phyloP scores from a whole-genome alignment of 1,140 invertebrate species.

The Physella acuta region DNA sequence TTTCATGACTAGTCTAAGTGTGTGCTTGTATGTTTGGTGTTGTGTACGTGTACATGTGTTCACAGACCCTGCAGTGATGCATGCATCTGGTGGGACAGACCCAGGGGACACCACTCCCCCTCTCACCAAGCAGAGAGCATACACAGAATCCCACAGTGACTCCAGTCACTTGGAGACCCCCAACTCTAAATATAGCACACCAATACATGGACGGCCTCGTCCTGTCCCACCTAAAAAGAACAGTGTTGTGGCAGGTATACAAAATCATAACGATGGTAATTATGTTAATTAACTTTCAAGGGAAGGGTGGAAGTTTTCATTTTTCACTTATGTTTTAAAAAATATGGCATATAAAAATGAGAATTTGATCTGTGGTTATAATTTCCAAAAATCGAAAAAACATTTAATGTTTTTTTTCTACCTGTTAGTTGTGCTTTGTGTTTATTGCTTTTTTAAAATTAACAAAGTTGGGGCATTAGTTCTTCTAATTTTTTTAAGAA shows the following conservation, averaged over 20 bases:
- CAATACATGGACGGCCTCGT: constrained; percentile 40
- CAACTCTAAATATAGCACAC: constrained; percentile 32
- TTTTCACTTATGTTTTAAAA: too few relatives aligned
- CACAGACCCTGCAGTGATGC: constrained; percentile 26
- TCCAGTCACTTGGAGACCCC: constrained; percentile 27
- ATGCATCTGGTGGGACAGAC: constrained; percentile 23
- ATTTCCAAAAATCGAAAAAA: too few relatives aligned
- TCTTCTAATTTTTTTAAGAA: background rate
- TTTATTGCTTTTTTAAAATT: too few relatives aligned
- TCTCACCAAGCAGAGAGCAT: constrained; percentile 34
- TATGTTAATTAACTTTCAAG: too few relatives aligned
- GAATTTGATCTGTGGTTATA: too few relatives aligned
- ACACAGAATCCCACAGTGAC: constrained; percentile 32
- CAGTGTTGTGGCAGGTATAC: constrained; percentile 25
- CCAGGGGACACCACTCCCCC: constrained; percentile 28
- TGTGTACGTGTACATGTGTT: constrained; percentile 22
- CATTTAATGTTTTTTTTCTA: too few relatives aligned
- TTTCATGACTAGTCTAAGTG: background rate
- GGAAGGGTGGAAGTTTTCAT: too few relatives aligned
- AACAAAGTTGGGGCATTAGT: background rate
- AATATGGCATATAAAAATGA: too few relatives aligned
- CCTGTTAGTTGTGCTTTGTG: too few relatives aligned
- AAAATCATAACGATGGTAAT: too few relatives aligned
- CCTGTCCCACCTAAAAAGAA: constrained; percentile 44
- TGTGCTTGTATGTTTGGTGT: constrained; percentile 29